phyloP scores from a whole-genome alignment of 2,797 vertebrate species.

The Etheostoma perlongum region DNA sequence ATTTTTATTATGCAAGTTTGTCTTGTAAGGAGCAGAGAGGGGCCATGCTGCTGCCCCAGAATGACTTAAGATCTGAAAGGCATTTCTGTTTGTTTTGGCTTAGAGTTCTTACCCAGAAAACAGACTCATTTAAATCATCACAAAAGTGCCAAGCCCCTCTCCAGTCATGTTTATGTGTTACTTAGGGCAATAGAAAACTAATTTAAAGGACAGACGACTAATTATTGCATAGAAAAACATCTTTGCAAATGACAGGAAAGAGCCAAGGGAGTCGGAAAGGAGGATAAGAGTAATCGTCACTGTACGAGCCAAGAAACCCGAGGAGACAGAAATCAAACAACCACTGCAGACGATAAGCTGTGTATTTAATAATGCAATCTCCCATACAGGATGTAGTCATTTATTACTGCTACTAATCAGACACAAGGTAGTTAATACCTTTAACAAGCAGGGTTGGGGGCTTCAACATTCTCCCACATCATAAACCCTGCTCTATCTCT shows the following conservation, averaged over 20 bases:
- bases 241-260: conserved; percentile 54
- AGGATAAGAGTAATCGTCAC: conserved; percentile 39
- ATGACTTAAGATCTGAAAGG: conserved; percentile 40
- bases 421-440: conserved; percentile 30
- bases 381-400: conserved; percentile 43
- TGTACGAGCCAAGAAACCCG: conserved; percentile 24
- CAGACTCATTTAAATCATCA: conserved; percentile 38
- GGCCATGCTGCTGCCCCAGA: conserved; percentile 1
- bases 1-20: conserved; percentile 34
- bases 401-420: conserved; percentile 46
- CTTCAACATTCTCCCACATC: conserved; percentile 13
- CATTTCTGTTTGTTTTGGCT: conserved; percentile 24
- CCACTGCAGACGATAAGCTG: conserved; percentile 36
- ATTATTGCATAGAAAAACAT: conserved; percentile 53
- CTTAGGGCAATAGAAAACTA: conserved; percentile 11
- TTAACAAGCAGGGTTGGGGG: background rate
- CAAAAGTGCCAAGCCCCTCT: conserved; percentile 23
- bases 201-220: conserved; percentile 55
- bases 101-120: conserved; percentile 18
- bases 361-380: conserved; percentile 58
- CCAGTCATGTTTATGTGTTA: conserved; percentile 39
- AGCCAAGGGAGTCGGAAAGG: conserved; percentile 14
- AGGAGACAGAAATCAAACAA: conserved; percentile 46
- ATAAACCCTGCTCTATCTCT: conserved; percentile 5
- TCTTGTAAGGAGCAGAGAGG: background rate